Evolutionary conservation across 2,888 invertebrate species (phyloP).

Genomic region (Prosapia bicincta): DNA sequence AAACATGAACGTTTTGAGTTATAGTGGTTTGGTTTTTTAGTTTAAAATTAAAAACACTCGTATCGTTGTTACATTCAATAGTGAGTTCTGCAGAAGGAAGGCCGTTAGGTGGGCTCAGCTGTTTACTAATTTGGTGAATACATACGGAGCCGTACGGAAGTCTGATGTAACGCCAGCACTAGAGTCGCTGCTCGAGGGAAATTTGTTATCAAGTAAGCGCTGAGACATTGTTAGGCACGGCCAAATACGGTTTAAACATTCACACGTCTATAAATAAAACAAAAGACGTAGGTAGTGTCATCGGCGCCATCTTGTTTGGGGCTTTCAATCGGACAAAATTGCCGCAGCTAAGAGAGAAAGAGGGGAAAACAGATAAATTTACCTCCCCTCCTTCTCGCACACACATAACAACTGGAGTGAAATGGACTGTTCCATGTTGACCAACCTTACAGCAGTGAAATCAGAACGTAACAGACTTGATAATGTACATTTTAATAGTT

Average conservation of each 20-base stretch:
- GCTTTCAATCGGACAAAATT: background rate
- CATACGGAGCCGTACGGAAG: too few relatives aligned
- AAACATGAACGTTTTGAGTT: too few relatives aligned
- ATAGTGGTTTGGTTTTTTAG: too few relatives aligned
- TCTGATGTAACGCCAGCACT: too few relatives aligned
- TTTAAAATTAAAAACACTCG: too few relatives aligned
- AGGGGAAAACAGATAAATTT: background rate
- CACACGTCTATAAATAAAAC: slow-evolving; percentile 1
- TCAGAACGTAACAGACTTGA: background rate
- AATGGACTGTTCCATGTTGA: background rate
- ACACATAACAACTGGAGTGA: background rate
- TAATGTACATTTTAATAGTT: background rate
- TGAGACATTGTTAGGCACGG: background rate
- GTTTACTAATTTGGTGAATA: too few relatives aligned
- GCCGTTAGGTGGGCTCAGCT: too few relatives aligned
- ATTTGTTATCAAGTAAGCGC: background rate
- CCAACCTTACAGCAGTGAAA: background rate
- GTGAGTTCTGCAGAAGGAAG: too few relatives aligned
- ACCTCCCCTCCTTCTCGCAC: background rate
- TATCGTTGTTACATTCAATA: too few relatives aligned
- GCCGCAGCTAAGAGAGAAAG: background rate
- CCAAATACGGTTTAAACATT: background rate
- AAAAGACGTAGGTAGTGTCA: slow-evolving; percentile 2
- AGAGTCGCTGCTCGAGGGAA: background rate
- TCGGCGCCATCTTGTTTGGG: background rate